These are phyloP conservation scores for Cecidostiba fungosa DNA, from an alignment of 2,888 invertebrate species.

Conservation along the genomic window DNA sequence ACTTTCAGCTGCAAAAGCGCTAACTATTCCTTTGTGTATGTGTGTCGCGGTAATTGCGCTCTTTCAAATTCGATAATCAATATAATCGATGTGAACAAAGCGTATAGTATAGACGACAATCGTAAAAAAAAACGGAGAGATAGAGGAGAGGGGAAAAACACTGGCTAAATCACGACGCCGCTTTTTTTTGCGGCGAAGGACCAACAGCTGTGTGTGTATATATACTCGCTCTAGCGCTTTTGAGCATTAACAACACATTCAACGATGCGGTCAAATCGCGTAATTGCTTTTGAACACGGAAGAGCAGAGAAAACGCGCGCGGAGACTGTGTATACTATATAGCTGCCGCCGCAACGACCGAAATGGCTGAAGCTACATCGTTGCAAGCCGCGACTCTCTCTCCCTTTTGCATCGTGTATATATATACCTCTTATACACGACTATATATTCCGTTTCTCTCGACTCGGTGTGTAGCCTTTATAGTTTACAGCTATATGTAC, in stretches of 20 bases:
- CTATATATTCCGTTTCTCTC: neutral
- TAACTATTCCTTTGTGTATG: neutral
- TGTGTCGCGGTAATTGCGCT: neutral
- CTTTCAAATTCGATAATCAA: neutral
- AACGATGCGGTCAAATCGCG: constrained; percentile 22
- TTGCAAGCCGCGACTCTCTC: neutral
- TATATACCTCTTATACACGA: neutral
- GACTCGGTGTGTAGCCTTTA: neutral
- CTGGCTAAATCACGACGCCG: too few species aligned
- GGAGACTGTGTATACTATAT: neutral
- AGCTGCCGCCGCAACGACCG: neutral
- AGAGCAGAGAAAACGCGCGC: constrained; percentile 6
- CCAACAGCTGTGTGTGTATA: neutral
- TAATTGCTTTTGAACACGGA: constrained; percentile 22
- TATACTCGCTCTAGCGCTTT: neutral
- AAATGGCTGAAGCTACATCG: neutral
- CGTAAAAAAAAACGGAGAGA: neutral
- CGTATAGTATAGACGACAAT: neutral
- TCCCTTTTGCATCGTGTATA: neutral
- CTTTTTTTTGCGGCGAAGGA: too few species aligned
- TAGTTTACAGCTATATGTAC: neutral
- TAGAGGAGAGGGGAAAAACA: neutral
- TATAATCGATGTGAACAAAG: neutral
- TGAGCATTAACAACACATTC: constrained; percentile 10
- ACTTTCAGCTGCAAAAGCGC: neutral